Conservation (phyloP, 2,113 vertebrate genomes). For the Nematolebias whitei region DNA sequence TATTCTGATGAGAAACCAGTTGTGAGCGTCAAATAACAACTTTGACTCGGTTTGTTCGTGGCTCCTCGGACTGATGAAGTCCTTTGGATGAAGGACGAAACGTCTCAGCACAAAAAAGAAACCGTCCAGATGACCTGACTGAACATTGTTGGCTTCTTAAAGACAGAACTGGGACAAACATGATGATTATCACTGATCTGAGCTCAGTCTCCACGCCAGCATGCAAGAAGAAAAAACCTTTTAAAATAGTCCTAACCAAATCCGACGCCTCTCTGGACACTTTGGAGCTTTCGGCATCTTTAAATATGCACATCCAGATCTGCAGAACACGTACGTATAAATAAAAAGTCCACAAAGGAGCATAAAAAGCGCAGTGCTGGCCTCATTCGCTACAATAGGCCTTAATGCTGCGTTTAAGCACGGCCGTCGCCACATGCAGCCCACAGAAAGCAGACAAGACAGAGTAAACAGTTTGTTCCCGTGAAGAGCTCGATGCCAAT, state of each 20-base stretch:
- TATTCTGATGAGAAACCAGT: too few relatives aligned
- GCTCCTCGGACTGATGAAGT: too few relatives aligned
- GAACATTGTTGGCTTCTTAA: too few relatives aligned
- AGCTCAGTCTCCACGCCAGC: not conserved
- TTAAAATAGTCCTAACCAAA: not conserved
- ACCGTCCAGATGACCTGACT: too few relatives aligned
- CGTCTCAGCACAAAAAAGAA: too few relatives aligned
- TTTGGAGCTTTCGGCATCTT: not conserved
- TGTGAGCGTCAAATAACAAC: too few relatives aligned
- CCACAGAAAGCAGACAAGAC: constrained; percentile 73
- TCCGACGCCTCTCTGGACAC: constrained; percentile 1
- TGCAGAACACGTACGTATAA: not conserved
- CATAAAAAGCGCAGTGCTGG: constrained; percentile 14
- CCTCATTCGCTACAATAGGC: constrained; percentile 61
- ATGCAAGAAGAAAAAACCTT: not conserved
- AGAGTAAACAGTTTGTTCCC: constrained; percentile 84
- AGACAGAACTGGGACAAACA: too few relatives aligned
- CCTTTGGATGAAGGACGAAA: too few relatives aligned
- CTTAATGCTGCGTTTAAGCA: constrained; percentile 61
- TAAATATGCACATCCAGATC: constrained; percentile 5
- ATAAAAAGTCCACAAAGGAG: constrained; percentile 37
- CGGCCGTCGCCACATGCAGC: constrained; percentile 60
- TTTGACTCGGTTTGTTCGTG: too few relatives aligned
- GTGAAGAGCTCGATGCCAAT: constrained; percentile 83
- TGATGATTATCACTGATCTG: too few relatives aligned